These are phyloP conservation scores for Eupithecia dodoneata DNA, from an alignment of 2,888 invertebrate species.

Conservation along the genomic window DNA sequence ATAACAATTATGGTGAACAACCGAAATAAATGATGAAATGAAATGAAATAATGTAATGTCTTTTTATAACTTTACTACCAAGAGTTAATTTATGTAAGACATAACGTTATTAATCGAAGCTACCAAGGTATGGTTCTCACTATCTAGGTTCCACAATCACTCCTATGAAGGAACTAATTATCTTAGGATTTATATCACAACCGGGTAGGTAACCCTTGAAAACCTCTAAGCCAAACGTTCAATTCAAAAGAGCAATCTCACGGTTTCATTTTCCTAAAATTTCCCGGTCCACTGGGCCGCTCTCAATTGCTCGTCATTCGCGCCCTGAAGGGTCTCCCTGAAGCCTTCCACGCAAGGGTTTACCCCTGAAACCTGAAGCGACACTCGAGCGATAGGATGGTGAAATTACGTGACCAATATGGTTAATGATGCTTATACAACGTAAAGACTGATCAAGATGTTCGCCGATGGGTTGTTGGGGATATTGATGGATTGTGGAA, in stretches of 20 bases:
- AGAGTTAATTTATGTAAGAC: too few species aligned
- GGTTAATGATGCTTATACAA: conserved; percentile 27
- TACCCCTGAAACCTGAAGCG: conserved; percentile 37
- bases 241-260: conserved; percentile 12
- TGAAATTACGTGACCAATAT: conserved; percentile 32
- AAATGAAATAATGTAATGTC: too few species aligned
- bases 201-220: not conserved
- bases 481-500: not conserved
- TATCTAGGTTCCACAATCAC: not conserved
- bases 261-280: conserved; percentile 14
- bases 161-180: not conserved
- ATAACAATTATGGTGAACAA: too few species aligned
- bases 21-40: too few species aligned
- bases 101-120: too few species aligned
- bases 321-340: conserved; percentile 19
- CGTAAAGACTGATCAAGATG: conserved; percentile 13
- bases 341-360: conserved; percentile 29
- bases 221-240: conserved; percentile 7
- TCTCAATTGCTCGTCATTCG: conserved; percentile 22
- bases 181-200: not conserved
- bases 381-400: conserved; percentile 26
- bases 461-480: not conserved
- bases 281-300: conserved; percentile 19
- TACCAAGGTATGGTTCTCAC: not conserved
- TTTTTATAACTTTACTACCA: too few species aligned